These are phyloP conservation scores for Gobio gobio DNA, from an alignment of 2,113 vertebrate genomes.

Conservation along the genomic window DNA sequence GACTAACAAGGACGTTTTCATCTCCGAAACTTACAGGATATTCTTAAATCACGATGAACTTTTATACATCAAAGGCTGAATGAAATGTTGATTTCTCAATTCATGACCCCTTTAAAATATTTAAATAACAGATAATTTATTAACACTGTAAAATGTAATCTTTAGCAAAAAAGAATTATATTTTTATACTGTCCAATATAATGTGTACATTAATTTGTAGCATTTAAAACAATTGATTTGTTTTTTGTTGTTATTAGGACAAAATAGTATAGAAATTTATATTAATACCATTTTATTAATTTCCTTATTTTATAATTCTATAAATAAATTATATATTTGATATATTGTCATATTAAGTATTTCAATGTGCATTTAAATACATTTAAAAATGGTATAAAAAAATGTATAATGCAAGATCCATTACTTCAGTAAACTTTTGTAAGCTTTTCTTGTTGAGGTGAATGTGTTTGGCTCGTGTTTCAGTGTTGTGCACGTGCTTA, in stretches of 20 bases:
- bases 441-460: background rate
- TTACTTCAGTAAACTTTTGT: background rate
- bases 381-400: background rate
- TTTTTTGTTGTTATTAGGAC: background rate
- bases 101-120: background rate
- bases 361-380: background rate
- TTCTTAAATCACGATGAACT: too few species aligned
- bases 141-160: background rate
- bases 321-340: background rate
- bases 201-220: background rate
- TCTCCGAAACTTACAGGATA: too few species aligned
- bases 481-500: background rate
- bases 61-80: too few species aligned
- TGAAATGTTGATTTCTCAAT: too few species aligned
- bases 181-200: too few species aligned
- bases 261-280: too few species aligned
- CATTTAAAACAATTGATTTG: background rate
- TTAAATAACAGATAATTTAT: background rate
- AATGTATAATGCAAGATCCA: background rate
- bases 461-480: slow-evolving; percentile 8
- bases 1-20: too few species aligned
- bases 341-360: background rate
- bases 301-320: background rate
- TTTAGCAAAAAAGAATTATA: background rate
- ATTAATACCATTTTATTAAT: background rate